Evolutionary conservation across 2,888 invertebrate species (phyloP).

Genomic region (Margaritifera margaritifera): DNA sequence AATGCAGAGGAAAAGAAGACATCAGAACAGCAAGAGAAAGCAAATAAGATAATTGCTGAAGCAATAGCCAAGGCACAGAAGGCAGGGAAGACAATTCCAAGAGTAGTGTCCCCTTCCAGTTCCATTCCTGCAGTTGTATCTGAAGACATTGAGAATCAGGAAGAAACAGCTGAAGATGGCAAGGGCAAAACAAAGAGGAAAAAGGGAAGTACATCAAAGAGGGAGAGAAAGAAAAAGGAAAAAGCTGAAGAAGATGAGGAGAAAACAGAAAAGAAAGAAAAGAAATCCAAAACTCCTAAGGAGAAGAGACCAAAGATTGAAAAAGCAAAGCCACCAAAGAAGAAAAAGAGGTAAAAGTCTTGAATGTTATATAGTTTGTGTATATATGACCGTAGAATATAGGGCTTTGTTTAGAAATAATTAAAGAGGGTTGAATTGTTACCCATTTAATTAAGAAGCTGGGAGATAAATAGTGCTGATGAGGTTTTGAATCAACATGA

Average conservation of each 20-base stretch:
- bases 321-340: constrained; percentile 47
- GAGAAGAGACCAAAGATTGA: constrained; percentile 43
- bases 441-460: not conserved
- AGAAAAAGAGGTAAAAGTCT: constrained; percentile 38
- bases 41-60: constrained; percentile 60
- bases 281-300: constrained; percentile 20
- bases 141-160: constrained; percentile 42
- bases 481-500: constrained; percentile 8
- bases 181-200: constrained; percentile 32
- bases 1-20: not conserved
- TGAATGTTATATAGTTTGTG: constrained; percentile 1
- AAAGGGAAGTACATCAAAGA: constrained; percentile 42
- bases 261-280: constrained; percentile 47
- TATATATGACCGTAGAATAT: not conserved
- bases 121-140: constrained; percentile 48
- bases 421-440: not conserved
- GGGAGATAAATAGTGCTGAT: constrained; percentile 11
- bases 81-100: constrained; percentile 18
- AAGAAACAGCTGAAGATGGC: constrained; percentile 16
- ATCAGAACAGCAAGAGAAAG: constrained; percentile 52
- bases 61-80: constrained; percentile 61
- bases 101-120: constrained; percentile 40
- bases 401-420: not conserved
- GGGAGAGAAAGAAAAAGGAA: constrained; percentile 32
- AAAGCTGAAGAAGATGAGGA: constrained; percentile 27